Evolutionary conservation across 2,888 invertebrate species (phyloP), one percentile per base, ranked within the genome.

Genomic region (Chrysopilus asiliformis): DNA sequence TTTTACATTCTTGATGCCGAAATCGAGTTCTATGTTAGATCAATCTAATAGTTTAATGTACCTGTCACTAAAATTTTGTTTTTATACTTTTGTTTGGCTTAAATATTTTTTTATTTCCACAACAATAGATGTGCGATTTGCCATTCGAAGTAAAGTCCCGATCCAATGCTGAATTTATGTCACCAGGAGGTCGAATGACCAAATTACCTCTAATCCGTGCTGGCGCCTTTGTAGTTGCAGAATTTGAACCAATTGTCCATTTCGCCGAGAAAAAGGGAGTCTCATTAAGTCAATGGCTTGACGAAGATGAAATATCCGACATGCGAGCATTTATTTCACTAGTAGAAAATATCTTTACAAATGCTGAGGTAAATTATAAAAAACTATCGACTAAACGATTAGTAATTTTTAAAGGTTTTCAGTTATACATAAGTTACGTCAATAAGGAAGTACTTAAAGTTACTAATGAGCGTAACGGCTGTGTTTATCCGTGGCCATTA

Each of bases 131-230:
- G 86, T 87, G 87, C 55, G 76, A 79, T 37, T 68, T 97, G 1
- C 76, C 81, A 0, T 93, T 81, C 57, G 71, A 74, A 49, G 75
- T 90, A 4, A 83, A 86, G 46, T 79, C 81, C 50, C 70, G 82
- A 44, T 75, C 80, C 50, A 98, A 98, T 67, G 94, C 95, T 0
- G 93, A 95, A 55, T 84, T 83, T 55, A 95, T 97, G 87, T 94
- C 95, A 0, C 95, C 95, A 0, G 83, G 89, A 4, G 90, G 90
- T 1, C 76, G 57, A 3, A 57, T 58, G 54, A 64, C 63, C 3
- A 64, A 81, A 48, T 79, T 97, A 1, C 97, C 97, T 0, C 90
- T 97, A 53, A 77, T 97, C 38, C 81, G 83, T 54, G 85, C 86
- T 46, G 93, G 93, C 0, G 78, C 82, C 0, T 87, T 87, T 53